phyloP scores from a whole-genome alignment of 1,140 invertebrate genomes.

The Venturia canescens region DNA sequence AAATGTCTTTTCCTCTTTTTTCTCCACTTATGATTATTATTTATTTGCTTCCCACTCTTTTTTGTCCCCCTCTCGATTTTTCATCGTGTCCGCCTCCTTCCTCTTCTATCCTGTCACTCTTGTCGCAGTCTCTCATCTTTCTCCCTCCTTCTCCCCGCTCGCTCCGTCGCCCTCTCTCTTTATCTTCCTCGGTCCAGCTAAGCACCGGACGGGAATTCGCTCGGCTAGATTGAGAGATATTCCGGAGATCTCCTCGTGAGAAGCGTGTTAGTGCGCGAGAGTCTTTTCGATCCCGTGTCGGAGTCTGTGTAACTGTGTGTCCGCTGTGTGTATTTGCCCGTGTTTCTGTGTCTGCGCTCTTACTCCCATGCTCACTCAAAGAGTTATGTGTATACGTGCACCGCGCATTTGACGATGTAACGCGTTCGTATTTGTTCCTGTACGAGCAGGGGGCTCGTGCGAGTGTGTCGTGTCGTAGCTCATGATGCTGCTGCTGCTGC shows the following conservation, averaged over 20 bases:
- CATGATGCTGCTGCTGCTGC: slow-evolving; percentile 27
- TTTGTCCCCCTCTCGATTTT: slow-evolving; percentile 10
- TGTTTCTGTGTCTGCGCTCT: too few relatives aligned
- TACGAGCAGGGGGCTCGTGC: too few relatives aligned
- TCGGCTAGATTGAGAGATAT: slow-evolving; percentile 75
- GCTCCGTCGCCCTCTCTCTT: slow-evolving; percentile 18
- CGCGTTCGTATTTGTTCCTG: not conserved
- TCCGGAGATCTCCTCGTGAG: slow-evolving; percentile 57
- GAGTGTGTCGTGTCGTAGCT: slow-evolving; percentile 47
- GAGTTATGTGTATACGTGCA: not conserved
- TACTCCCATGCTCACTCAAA: not conserved
- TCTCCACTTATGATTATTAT: not conserved
- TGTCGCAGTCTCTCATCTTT: slow-evolving; percentile 30
- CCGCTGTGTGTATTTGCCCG: too few relatives aligned
- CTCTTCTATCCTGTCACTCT: slow-evolving; percentile 44
- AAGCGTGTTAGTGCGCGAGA: slow-evolving; percentile 44
- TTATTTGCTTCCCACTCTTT: slow-evolving; percentile 10
- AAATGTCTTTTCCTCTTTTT: not conserved
- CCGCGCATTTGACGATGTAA: not conserved
- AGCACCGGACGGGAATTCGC: slow-evolving; percentile 71
- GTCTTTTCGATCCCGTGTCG: not conserved
- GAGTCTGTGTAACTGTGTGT: not conserved
- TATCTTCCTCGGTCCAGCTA: slow-evolving; percentile 54
- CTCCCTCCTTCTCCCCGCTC: slow-evolving; percentile 15
- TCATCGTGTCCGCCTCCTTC: slow-evolving; percentile 26